Conservation (phyloP, 2,797 vertebrate species). For the Brachyrhaphis roseni region DNA sequence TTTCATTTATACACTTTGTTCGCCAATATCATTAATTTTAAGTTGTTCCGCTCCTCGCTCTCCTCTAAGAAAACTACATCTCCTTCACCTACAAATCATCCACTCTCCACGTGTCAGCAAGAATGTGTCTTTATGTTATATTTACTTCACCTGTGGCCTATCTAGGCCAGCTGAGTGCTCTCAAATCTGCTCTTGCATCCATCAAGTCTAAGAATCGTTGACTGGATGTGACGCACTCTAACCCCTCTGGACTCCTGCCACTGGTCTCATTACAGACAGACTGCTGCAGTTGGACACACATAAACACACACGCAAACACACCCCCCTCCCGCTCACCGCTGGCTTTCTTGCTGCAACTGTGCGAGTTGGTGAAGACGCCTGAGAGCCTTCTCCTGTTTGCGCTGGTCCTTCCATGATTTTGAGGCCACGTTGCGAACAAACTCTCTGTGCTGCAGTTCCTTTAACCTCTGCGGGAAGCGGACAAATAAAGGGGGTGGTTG, state of each 20-base stretch:
- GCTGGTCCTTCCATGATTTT: conserved; percentile 98
- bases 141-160: conserved; percentile 74
- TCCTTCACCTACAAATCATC: conserved; percentile 27
- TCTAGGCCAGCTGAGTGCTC: conserved; percentile 60
- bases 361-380: conserved; percentile 94
- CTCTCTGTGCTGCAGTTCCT: conserved; percentile 98
- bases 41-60: neutral
- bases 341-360: conserved; percentile 89
- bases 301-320: conserved; percentile 5
- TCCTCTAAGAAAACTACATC: conserved; percentile 17
- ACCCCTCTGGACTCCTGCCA: conserved; percentile 61
- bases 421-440: conserved; percentile 98
- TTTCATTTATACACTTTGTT: conserved; percentile 25
- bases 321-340: conserved; percentile 82
- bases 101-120: conserved; percentile 35
- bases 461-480: conserved; percentile 86
- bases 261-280: conserved; percentile 52
- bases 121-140: conserved; percentile 61
- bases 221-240: conserved; percentile 67
- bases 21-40: conserved; percentile 16
- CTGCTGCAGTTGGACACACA: conserved; percentile 26
- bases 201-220: conserved; percentile 66
- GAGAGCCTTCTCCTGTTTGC: conserved; percentile 96
- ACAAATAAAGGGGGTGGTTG: conserved; percentile 26
- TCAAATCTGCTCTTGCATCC: conserved; percentile 66